phyloP scores from a whole-genome alignment of 2,797 vertebrate genomes.

The Leucoraja ocellata region DNA sequence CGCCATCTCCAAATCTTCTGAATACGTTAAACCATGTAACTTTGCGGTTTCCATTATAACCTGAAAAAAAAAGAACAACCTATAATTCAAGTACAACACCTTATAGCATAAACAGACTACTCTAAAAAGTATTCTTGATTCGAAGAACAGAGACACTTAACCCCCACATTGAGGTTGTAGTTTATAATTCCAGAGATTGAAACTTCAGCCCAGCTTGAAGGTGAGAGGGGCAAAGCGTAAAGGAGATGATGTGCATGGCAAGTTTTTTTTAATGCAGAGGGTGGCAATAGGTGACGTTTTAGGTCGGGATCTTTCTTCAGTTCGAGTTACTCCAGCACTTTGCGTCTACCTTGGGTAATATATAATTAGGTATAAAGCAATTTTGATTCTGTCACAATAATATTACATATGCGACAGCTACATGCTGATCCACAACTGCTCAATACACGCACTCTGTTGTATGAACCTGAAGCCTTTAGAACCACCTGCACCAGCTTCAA shows the following conservation, averaged over 20 bases:
- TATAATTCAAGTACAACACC: background rate
- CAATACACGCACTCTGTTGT: too few species aligned
- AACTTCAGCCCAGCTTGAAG: background rate
- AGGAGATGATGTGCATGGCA: too few species aligned
- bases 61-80: constrained; percentile 28
- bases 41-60: constrained; percentile 45
- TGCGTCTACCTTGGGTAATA: background rate
- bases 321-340: too few species aligned
- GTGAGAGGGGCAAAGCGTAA: too few species aligned
- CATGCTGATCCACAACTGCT: too few species aligned
- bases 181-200: background rate
- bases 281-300: too few species aligned
- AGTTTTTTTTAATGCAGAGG: too few species aligned
- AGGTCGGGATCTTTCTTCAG: too few species aligned
- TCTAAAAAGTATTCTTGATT: background rate
- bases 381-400: background rate
- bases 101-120: background rate
- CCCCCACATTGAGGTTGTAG: background rate
- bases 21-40: constrained; percentile 56
- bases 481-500: background rate
- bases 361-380: background rate
- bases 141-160: background rate
- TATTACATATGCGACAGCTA: background rate
- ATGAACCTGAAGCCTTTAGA: background rate
- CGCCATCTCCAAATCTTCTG: constrained; percentile 68